phyloP scores from a whole-genome alignment of 2,113 vertebrate species.

The Cyphomyrus discorhynchus region DNA sequence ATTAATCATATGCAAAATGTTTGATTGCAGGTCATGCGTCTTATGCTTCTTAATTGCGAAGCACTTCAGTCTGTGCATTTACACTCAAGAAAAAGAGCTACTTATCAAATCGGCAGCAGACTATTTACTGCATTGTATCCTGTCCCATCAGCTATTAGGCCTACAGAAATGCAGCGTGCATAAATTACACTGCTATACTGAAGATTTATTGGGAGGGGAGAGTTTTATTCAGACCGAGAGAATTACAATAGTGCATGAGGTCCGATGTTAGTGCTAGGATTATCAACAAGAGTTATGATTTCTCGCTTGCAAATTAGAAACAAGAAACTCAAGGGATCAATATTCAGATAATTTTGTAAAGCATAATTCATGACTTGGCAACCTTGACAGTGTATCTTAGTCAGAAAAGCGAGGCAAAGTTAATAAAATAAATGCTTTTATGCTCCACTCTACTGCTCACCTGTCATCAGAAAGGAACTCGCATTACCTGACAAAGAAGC shows the following conservation, averaged over 20 bases:
- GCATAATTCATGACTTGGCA: conserved; percentile 7
- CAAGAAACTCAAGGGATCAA: not conserved
- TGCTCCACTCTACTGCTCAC: not conserved
- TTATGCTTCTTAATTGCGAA: conserved; percentile 29
- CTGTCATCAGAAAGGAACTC: not conserved
- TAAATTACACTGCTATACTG: conserved; percentile 28
- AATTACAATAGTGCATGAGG: conserved; percentile 45
- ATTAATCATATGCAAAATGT: conserved; percentile 53
- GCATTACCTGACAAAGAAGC: not conserved
- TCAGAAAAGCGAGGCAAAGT: not conserved
- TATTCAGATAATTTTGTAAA: conserved; percentile 11
- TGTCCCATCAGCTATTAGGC: not conserved
- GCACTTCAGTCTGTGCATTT: conserved; percentile 31
- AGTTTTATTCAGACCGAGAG: conserved; percentile 46
- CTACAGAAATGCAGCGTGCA: not conserved
- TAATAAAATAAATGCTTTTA: conserved; percentile 1
- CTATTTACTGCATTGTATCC: conserved; percentile 11
- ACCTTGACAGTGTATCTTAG: not conserved
- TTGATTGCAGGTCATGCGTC: conserved; percentile 37
- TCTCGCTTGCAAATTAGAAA: not conserved
- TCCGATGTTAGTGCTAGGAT: conserved; percentile 49
- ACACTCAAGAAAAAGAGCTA: conserved; percentile 37
- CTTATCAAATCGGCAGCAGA: conserved; percentile 7
- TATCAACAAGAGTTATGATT: conserved; percentile 36
- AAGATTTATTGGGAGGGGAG: conserved; percentile 44